Evolutionary conservation across 2,113 vertebrate species (phyloP).

Genomic region (Phrynosoma blainvillii): DNA sequence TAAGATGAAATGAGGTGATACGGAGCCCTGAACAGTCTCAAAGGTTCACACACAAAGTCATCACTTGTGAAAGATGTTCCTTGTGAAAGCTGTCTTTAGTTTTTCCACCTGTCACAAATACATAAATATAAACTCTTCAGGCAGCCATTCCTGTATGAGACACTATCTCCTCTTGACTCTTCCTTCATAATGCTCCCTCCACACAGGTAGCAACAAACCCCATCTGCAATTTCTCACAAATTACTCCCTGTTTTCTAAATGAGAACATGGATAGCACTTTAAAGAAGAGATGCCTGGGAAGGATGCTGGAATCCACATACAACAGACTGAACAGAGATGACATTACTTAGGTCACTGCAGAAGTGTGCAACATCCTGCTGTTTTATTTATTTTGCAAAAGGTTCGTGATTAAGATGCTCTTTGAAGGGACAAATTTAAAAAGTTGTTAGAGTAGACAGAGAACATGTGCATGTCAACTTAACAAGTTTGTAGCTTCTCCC

Average conservation of each 20-base stretch:
- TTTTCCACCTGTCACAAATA: neutral
- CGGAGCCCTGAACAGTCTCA: neutral
- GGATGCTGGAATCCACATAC: constrained; percentile 8
- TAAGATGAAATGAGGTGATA: neutral
- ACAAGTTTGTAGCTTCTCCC: neutral
- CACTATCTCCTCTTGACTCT: neutral
- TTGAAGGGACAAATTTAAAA: constrained; percentile 1
- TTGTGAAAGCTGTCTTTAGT: neutral
- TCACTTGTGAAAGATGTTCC: neutral
- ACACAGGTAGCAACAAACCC: neutral
- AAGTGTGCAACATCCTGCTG: constrained; percentile 7
- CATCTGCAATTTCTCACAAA: neutral
- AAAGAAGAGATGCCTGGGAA: constrained; percentile 11
- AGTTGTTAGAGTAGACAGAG: neutral
- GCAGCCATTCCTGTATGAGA: neutral
- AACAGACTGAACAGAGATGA: constrained; percentile 15
- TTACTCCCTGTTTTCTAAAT: constrained; percentile 5
- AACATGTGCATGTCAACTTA: neutral
- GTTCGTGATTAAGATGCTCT: neutral
- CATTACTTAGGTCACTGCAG: constrained; percentile 12
- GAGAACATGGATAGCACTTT: neutral
- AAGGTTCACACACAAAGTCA: neutral
- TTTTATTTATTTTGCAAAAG: constrained; percentile 25
- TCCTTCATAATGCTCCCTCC: neutral
- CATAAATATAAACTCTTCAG: neutral